Percentiles rank a stretch among this genome's conserved stretches.
Evolutionary conservation across 2,888 invertebrate species (phyloP).

Genomic region (Maniola hyperantus): DNA sequence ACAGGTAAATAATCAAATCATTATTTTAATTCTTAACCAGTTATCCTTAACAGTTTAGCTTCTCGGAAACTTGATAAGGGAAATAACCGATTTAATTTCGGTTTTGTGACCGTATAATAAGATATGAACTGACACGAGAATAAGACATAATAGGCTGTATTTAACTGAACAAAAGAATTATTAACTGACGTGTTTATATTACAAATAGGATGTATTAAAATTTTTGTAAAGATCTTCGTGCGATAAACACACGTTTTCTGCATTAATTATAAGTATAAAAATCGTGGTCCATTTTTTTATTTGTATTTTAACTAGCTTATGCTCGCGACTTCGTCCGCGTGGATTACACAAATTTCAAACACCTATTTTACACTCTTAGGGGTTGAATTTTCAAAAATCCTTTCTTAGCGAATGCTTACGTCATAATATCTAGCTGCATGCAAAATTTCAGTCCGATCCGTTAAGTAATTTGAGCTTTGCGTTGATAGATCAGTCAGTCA

Average conservation of each 20-base stretch:
- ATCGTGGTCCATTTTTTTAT: neutral
- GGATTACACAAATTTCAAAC: no score
- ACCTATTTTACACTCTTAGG: no score
- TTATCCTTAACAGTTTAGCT: slow-evolving; percentile 27
- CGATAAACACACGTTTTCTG: neutral
- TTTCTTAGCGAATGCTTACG: no score
- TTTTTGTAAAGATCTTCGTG: neutral
- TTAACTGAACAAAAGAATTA: neutral
- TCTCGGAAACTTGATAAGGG: slow-evolving; percentile 26
- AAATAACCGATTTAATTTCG: slow-evolving; percentile 27
- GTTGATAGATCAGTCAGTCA: no score
- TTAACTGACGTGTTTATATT: neutral
- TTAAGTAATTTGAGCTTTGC: no score
- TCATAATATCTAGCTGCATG: no score
- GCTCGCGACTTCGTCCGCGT: no score
- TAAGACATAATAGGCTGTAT: neutral
- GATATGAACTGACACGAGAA: slow-evolving; percentile 4
- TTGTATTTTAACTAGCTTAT: no score
- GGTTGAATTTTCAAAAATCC: no score
- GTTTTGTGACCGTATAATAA: slow-evolving; percentile 1
- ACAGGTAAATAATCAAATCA: slow-evolving; percentile 2
- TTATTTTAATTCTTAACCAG: slow-evolving; percentile 4
- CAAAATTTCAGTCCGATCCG: no score
- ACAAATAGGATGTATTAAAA: neutral
- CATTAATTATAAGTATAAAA: neutral